Base-by-base conservation (phyloP, 2,113 vertebrate species). In the Syngnathus typhle region DNA sequence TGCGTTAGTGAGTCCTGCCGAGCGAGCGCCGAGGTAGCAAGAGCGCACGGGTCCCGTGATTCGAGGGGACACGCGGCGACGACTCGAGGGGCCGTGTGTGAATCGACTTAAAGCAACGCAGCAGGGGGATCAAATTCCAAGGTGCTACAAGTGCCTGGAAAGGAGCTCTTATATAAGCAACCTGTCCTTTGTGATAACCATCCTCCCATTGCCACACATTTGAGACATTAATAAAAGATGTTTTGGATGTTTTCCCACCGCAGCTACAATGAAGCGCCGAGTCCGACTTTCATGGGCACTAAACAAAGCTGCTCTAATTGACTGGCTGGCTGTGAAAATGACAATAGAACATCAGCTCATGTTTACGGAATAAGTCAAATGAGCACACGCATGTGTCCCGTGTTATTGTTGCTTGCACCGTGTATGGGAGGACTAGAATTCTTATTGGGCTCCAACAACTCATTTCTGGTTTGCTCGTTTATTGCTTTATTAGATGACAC, bases 211-310 rank as follows among this genome's bases (percentile, higher is more conserved):
- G n/a, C 21, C 65, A 71, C 46, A 55, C 60, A 58, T 71, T 61
- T 54, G 37, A 61, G 6, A 56, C 64, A 82, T 86, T 74, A 88
- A 85, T 82, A 84, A 87, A 71, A 84, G 65, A 87, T 76, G 68
- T 23, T 84, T 74, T 39, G 73, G 71, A 79, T 74, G 70, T 59
- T 65, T 61, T 67, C 39, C 32, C 55, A 47, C 71, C 44, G 4
- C 46, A 55, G 64, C 43, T 39, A 49, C 65, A 69, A 61, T 60
- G 59, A 63, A 43, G 52, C 58, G 49, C 39, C 70, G 18, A 60
- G 39, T 67, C 46, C 67, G 73, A 60, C 44, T 43, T 64, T 65
- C 72, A 69, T 38, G 67, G 72, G 49, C 60, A 69, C 69, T 69
- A 59, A 69, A 56, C 43, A 32, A 32, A 32, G 2, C 36, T 41